A percentile compares a stretch with the other conserved stretches of the same genome.
These are phyloP conservation scores for Tenualosa thibaudeaui DNA, from an alignment of 2,797 vertebrate genomes.

Conservation along the genomic window DNA sequence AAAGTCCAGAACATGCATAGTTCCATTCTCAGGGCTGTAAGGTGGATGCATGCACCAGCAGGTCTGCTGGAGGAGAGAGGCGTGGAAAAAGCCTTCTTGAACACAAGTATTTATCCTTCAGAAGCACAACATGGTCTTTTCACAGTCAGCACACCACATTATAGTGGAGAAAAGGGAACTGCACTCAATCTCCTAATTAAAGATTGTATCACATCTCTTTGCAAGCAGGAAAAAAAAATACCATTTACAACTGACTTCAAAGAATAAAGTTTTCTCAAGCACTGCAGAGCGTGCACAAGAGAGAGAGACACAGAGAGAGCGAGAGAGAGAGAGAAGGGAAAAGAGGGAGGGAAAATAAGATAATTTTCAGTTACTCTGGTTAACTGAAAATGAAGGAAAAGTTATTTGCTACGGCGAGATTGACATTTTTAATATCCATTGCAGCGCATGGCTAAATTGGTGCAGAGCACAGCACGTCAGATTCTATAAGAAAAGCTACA, in stretches of 20 bases:
- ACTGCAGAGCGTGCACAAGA: slow-evolving; percentile 36
- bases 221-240: slow-evolving; percentile 67
- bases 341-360: slow-evolving; percentile 48
- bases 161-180: slow-evolving; percentile 60
- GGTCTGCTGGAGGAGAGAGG: not conserved
- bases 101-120: slow-evolving; percentile 66
- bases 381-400: slow-evolving; percentile 60
- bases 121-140: slow-evolving; percentile 48
- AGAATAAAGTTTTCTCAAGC: slow-evolving; percentile 61
- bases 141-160: slow-evolving; percentile 42
- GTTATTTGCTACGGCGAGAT: slow-evolving; percentile 63
- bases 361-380: slow-evolving; percentile 64
- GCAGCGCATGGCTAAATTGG: slow-evolving; percentile 57
- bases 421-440: slow-evolving; percentile 72
- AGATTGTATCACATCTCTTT: slow-evolving; percentile 71
- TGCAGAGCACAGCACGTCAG: slow-evolving; percentile 46
- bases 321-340: not conserved
- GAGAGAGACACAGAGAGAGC: not conserved
- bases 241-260: slow-evolving; percentile 70
- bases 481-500: slow-evolving; percentile 50
- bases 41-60: not conserved
- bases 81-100: not conserved
- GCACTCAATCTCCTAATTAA: slow-evolving; percentile 77
- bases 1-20: not conserved
- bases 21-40: not conserved